Base-by-base conservation (phyloP, 2,797 vertebrate species). In the Poecilia velifera region DNA sequence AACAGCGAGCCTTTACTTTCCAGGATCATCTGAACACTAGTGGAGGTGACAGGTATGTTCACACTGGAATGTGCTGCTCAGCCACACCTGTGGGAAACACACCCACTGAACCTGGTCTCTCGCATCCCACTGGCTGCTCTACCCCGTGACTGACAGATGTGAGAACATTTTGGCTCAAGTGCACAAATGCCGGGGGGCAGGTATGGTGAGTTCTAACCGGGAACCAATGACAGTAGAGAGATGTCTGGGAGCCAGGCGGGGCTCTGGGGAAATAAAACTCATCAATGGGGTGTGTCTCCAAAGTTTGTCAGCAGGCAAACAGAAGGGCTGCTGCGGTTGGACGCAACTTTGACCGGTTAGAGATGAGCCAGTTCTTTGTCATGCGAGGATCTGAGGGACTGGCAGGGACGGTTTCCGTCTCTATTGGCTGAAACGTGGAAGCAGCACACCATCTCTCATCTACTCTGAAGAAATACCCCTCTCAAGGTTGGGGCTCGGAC, bases 221-320 rank as follows among this genome's bases (percentile, higher is more conserved):
- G 68, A 87, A 88, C 95, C 95, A 96, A 96, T 95, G 83, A 87
- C 82, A 88, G 85, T 16, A 1, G 81, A 76, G 88, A 86, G 80
- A 85, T 89, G 79, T 80, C 82, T 84, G 51, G 1, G 43, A 90
- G 89, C 78, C 90, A 94, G 95, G 95, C 93, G 94, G 95, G 93
- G 95, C 93, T 76, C 87, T 81, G 72, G 86, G 91, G 83, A 90
- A 95, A 95, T 96, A 96, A 96, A 96, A 95, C 94, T 96, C 93
- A 94, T 95, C 90, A 91, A 89, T 94, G 94, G 92, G 93, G 94
- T 95, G 95, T 95, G 94, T 95, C 94, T 93, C 89, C 85, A 95
- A 94, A 88, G 88, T 90, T 87, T 94, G 90, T 91, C 88, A 87
- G 81, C 93, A 92, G 92, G 91, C 90, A 83, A 89, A 87, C 87